Conservation (phyloP, 2,797 vertebrate species). For the Amphiprion clarkii region DNA sequence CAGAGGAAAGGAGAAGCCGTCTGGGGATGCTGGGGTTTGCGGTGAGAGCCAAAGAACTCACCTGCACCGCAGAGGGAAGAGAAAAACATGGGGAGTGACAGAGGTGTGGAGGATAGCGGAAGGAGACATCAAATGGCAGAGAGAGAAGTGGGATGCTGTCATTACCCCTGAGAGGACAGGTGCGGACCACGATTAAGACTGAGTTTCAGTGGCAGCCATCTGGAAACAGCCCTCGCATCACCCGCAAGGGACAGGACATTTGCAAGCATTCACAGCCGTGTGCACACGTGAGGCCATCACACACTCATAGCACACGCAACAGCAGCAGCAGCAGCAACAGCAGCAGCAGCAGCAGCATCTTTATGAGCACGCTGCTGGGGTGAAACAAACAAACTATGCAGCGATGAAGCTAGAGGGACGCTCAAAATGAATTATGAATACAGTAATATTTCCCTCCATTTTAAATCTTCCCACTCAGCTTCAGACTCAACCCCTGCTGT, state of each 20-base stretch:
- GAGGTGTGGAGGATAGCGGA: slow-evolving; percentile 51
- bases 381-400: slow-evolving; percentile 59
- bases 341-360: slow-evolving; percentile 21
- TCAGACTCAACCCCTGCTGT: slow-evolving; percentile 43
- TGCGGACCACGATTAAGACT: slow-evolving; percentile 83
- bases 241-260: slow-evolving; percentile 71
- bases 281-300: slow-evolving; percentile 36
- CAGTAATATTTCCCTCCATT: slow-evolving; percentile 64
- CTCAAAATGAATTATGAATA: slow-evolving; percentile 67
- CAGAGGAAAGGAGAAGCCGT: background rate
- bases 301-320: slow-evolving; percentile 27
- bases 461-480: slow-evolving; percentile 56
- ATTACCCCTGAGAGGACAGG: slow-evolving; percentile 80
- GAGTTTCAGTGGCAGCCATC: slow-evolving; percentile 81
- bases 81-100: slow-evolving; percentile 43
- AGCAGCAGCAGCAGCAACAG: background rate
- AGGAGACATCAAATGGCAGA: slow-evolving; percentile 71
- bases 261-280: slow-evolving; percentile 49
- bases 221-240: slow-evolving; percentile 75
- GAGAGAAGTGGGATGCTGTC: slow-evolving; percentile 66
- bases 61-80: slow-evolving; percentile 15
- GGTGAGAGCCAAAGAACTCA: slow-evolving; percentile 33
- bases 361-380: slow-evolving; percentile 45
- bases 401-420: slow-evolving; percentile 36
- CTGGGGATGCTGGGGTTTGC: background rate